A percentile compares a stretch with the other conserved stretches of the same genome.
These are phyloP conservation scores for Coleophora deauratella DNA, from an alignment of 2,888 invertebrate genomes.

Conservation along the genomic window DNA sequence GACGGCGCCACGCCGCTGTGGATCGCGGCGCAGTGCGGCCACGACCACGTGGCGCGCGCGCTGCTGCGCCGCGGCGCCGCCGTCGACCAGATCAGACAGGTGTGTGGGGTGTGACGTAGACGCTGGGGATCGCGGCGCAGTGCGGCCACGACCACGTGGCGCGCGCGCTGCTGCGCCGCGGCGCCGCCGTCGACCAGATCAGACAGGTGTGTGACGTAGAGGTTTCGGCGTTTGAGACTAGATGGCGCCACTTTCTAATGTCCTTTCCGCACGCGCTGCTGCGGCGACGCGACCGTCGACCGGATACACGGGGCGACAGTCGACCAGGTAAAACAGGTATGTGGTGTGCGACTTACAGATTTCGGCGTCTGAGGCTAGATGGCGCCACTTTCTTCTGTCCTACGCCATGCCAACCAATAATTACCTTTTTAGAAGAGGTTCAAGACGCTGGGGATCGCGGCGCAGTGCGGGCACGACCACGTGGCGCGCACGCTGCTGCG, in stretches of 20 bases:
- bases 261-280: conserved; percentile 81
- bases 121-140: conserved; percentile 91
- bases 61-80: conserved; percentile 81
- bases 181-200: conserved; percentile 54
- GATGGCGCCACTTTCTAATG: no score
- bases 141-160: conserved; percentile 93
- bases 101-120: conserved; percentile 70
- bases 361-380: conserved; percentile 70
- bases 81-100: conserved; percentile 75
- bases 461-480: conserved; percentile 94
- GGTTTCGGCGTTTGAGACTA: no score
- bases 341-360: conserved; percentile 69
- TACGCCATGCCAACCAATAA: conserved; percentile 81
- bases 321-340: conserved; percentile 80
- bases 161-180: conserved; percentile 82
- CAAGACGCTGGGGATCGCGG: conserved; percentile 87
- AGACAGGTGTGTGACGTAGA: conserved; percentile 79
- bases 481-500: conserved; percentile 84
- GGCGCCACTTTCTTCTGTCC: conserved; percentile 73
- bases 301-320: conserved; percentile 80
- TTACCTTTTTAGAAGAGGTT: no score
- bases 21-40: conserved; percentile 97
- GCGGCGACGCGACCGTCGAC: conserved; percentile 81
- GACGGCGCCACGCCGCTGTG: conserved; percentile 93
- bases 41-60: conserved; percentile 84